These are phyloP conservation scores for Progne subis DNA, from an alignment of 2,113 vertebrate species.

Conservation along the genomic window DNA sequence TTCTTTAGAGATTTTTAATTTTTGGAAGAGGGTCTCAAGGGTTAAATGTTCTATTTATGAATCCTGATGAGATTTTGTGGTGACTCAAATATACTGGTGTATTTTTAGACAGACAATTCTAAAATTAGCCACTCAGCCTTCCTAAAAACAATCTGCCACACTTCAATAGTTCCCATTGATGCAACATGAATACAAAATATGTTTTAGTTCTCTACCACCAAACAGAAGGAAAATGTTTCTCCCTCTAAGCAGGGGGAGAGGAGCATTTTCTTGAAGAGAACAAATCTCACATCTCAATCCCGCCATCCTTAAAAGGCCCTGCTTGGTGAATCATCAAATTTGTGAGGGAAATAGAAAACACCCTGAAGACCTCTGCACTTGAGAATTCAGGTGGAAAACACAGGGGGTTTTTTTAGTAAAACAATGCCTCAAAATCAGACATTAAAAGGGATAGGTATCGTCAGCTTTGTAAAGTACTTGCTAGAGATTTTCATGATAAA, in stretches of 20 bases:
- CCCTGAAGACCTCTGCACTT: not conserved
- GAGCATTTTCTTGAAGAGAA: not conserved
- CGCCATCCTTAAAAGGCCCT: not conserved
- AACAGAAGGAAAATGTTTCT: not conserved
- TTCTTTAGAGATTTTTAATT: not conserved
- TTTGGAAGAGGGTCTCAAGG: not conserved
- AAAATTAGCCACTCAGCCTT: conserved; percentile 9
- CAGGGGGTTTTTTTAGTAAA: not conserved
- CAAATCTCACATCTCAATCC: not conserved
- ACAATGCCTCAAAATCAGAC: not conserved
- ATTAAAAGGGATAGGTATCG: not conserved
- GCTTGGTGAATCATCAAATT: not conserved
- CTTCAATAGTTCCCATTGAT: conserved; percentile 6
- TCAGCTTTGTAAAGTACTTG: not conserved
- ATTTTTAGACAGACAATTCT: conserved; percentile 22
- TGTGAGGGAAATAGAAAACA: not conserved
- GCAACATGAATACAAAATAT: conserved; percentile 18
- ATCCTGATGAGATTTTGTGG: not conserved
- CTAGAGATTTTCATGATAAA: not conserved
- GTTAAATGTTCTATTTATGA: conserved; percentile 4
- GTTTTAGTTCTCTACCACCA: not conserved
- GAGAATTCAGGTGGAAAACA: not conserved
- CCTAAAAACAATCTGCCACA: conserved; percentile 4
- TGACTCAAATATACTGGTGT: not conserved
- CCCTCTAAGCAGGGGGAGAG: not conserved